Conservation (phyloP, 2,797 vertebrate genomes). For the Anniella stebbinsi region DNA sequence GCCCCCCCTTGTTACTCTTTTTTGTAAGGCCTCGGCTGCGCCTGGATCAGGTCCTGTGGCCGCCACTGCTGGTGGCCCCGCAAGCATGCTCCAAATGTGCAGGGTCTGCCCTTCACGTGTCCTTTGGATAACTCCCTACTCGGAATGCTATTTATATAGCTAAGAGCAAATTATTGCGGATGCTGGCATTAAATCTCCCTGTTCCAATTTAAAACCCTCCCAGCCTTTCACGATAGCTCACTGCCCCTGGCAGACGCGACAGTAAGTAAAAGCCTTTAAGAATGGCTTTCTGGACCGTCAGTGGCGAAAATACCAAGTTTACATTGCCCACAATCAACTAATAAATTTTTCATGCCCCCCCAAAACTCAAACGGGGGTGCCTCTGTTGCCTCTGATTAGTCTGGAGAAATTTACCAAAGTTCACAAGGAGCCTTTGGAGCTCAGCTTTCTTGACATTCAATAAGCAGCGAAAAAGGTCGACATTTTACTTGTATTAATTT, state of each 20-base stretch:
- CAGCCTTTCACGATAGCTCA: conserved; percentile 39
- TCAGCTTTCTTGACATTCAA: conserved; percentile 55
- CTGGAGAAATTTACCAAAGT: conserved; percentile 50
- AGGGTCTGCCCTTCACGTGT: conserved; percentile 70
- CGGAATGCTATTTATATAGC: conserved; percentile 74
- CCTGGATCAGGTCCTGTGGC: background rate
- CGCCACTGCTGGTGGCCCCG: background rate
- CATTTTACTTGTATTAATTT: conserved; percentile 57
- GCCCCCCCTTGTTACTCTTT: background rate
- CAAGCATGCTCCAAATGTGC: background rate
- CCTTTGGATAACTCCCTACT: conserved; percentile 62
- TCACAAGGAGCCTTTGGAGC: conserved; percentile 37
- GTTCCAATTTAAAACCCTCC: conserved; percentile 63
- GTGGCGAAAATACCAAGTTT: conserved; percentile 40
- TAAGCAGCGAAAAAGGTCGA: conserved; percentile 56
- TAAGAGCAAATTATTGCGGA: conserved; percentile 71
- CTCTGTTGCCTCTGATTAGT: conserved; percentile 57
- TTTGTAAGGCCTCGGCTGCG: background rate
- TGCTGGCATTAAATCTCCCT: conserved; percentile 61
- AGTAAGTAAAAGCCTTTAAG: conserved; percentile 12
- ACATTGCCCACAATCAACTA: conserved; percentile 38
- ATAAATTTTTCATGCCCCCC: conserved; percentile 56
- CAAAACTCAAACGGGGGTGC: conserved; percentile 41
- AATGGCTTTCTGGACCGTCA: conserved; percentile 42
- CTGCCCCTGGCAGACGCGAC: conserved; percentile 30